Evolutionary conservation across 2,797 vertebrate genomes (phyloP).

Genomic region (Vipera latastei): DNA sequence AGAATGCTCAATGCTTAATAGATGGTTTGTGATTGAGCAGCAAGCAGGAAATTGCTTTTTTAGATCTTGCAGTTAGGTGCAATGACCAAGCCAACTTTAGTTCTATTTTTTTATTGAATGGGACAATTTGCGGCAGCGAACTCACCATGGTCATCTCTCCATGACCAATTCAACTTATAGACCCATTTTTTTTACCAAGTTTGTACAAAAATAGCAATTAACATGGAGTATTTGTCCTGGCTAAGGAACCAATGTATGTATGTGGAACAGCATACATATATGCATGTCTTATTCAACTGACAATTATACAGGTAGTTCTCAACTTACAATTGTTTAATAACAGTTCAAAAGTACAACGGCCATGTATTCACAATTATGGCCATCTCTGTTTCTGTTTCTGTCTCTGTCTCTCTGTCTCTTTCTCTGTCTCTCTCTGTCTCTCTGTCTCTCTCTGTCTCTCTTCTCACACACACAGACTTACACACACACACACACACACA

Average conservation of each 20-base stretch:
- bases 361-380: neutral
- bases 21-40: neutral
- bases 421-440: too few relatives aligned
- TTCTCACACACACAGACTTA: too few relatives aligned
- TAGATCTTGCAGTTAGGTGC: neutral
- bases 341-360: neutral
- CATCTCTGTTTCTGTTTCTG: neutral
- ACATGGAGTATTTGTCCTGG: neutral
- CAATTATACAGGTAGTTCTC: neutral
- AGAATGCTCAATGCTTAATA: neutral
- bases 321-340: neutral
- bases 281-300: neutral
- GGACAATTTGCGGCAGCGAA: neutral
- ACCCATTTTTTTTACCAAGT: neutral
- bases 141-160: accelerated
- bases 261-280: neutral
- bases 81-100: neutral
- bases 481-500: neutral
- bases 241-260: neutral
- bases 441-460: too few relatives aligned
- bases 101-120: neutral
- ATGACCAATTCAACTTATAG: neutral
- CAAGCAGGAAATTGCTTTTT: neutral
- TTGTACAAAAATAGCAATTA: neutral
- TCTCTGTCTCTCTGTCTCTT: accelerated